A percentile compares a stretch with the other conserved stretches of the same genome.
Conservation (phyloP, 2,113 vertebrate genomes). For the Passer montanus region DNA sequence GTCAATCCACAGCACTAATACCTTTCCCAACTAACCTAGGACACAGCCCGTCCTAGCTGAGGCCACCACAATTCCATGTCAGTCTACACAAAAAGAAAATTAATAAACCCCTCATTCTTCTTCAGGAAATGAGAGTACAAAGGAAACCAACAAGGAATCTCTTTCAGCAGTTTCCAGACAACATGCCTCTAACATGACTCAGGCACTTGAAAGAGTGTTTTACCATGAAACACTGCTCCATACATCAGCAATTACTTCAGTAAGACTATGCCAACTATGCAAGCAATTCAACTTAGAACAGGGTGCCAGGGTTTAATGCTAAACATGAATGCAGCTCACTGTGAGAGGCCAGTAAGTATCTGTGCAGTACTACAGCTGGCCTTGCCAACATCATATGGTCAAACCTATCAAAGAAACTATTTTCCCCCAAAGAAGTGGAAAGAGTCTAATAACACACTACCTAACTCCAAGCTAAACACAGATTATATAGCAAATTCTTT, state of each 20-base stretch:
- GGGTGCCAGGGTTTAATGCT: not conserved
- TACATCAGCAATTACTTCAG: slow-evolving; percentile 13
- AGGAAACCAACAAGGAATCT: slow-evolving; percentile 27
- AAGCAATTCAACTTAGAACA: not conserved
- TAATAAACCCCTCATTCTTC: not conserved
- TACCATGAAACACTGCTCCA: slow-evolving; percentile 19
- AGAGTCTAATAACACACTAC: not conserved
- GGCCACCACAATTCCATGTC: not conserved
- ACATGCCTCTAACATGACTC: slow-evolving; percentile 48
- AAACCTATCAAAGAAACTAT: not conserved
- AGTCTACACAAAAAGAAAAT: not conserved
- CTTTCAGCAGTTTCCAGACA: slow-evolving; percentile 41
- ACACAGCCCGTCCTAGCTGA: not conserved
- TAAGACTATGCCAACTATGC: slow-evolving; percentile 14
- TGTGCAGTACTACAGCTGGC: not conserved
- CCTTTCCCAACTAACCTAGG: not conserved
- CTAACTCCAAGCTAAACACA: not conserved
- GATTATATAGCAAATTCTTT: not conserved
- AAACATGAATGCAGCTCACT: slow-evolving; percentile 27
- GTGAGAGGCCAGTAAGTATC: not conserved
- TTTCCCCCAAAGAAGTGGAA: not conserved
- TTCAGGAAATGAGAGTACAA: slow-evolving; percentile 51
- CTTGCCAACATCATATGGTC: not conserved
- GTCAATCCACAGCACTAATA: not conserved
- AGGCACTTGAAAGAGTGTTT: slow-evolving; percentile 22